Percentiles rank a stretch among this genome's conserved stretches.
Evolutionary conservation across 2,888 invertebrate genomes (phyloP).

Genomic region (Zele albiditarsus): DNA sequence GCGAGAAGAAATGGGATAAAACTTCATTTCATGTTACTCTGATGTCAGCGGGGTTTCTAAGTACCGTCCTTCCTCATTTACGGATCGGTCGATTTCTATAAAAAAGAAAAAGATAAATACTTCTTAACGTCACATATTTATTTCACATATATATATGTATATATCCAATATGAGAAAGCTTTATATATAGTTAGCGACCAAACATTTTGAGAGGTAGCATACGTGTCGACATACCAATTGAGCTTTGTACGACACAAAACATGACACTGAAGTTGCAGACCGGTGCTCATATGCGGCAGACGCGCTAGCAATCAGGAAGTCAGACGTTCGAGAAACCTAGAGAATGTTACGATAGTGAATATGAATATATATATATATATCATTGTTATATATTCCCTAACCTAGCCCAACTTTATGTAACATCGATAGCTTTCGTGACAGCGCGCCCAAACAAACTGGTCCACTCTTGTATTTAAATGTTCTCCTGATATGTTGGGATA

Average conservation of each 20-base stretch:
- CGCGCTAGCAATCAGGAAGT: slow-evolving; percentile 62
- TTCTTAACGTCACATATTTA: slow-evolving; percentile 39
- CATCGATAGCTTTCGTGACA: background rate
- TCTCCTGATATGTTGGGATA: slow-evolving; percentile 59
- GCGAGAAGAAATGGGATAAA: background rate
- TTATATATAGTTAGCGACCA: background rate
- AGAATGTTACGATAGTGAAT: slow-evolving; percentile 10
- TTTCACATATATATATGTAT: slow-evolving; percentile 2
- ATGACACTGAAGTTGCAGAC: slow-evolving; percentile 27
- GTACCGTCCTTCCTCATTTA: slow-evolving; percentile 64
- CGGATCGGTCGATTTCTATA: slow-evolving; percentile 33
- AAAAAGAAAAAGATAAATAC: background rate
- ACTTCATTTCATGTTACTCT: slow-evolving; percentile 55
- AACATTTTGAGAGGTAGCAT: background rate
- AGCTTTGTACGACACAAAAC: background rate
- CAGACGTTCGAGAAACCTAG: slow-evolving; percentile 50
- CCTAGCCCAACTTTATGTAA: background rate
- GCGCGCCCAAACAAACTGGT: background rate
- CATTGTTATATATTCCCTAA: background rate
- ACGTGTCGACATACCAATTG: slow-evolving; percentile 21
- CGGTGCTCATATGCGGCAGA: slow-evolving; percentile 69
- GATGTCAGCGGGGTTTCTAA: slow-evolving; percentile 57
- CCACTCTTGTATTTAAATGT: slow-evolving; percentile 47
- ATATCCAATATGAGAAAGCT: background rate
- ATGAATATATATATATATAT: background rate